Evolutionary conservation across 2,113 vertebrate species (phyloP).

Genomic region (Forbesichthys papilliferus): DNA sequence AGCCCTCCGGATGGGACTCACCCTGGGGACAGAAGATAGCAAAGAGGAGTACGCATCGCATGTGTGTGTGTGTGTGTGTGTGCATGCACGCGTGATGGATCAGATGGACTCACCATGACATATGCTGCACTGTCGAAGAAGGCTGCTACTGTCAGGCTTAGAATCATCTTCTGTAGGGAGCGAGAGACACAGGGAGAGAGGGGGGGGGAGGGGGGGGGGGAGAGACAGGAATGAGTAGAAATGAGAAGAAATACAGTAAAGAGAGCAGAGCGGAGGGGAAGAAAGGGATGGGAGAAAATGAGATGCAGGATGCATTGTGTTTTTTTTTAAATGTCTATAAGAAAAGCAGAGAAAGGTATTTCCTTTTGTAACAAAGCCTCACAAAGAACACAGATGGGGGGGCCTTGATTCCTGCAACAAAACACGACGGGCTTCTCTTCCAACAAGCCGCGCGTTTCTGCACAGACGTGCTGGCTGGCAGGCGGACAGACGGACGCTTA

Average conservation of each 20-base stretch:
- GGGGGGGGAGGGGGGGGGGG: no score
- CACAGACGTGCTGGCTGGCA: not conserved
- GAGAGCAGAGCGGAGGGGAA: not conserved
- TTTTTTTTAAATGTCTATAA: no score
- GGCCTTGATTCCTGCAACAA: no score
- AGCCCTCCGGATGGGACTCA: constrained; percentile 72
- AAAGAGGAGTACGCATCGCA: not conserved
- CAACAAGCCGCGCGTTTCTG: not conserved
- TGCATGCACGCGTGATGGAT: constrained; percentile 13
- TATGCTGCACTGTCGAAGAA: constrained; percentile 82
- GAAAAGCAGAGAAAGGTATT: no score
- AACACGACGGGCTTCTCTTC: no score
- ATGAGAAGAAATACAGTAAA: not conserved
- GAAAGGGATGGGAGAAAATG: not conserved
- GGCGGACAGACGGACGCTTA: not conserved
- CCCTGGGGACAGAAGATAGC: constrained; percentile 54
- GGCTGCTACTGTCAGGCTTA: constrained; percentile 80
- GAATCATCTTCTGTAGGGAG: constrained; percentile 79
- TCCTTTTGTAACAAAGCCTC: no score
- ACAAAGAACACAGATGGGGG: no score
- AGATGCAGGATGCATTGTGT: no score
- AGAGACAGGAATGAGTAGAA: not conserved
- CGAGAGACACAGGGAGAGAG: not conserved
- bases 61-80: constrained; percentile 1
- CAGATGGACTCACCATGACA: constrained; percentile 78